Percentiles rank a stretch among this genome's conserved stretches.
Evolutionary conservation across 1,140 invertebrate genomes (phyloP).

Genomic region (Adelges cooleyi): DNA sequence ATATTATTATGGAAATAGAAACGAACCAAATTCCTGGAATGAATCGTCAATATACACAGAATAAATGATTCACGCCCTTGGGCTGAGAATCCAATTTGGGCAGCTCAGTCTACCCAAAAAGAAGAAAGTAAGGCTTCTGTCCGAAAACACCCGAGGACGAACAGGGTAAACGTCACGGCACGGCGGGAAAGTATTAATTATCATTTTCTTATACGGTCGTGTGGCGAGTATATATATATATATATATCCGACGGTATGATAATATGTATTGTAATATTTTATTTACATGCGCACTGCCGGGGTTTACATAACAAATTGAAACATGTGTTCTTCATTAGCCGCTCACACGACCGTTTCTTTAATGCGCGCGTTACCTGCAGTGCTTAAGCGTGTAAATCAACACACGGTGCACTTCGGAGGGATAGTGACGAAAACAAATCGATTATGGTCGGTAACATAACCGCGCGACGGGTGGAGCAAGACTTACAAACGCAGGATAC

Average conservation of each 20-base stretch:
- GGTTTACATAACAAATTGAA: conserved; percentile 21
- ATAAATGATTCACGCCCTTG: no score
- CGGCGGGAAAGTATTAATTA: conserved; percentile 16
- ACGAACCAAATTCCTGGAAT: no score
- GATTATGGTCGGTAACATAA: neutral
- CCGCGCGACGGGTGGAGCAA: neutral
- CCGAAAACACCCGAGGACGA: no score
- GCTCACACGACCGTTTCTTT: neutral
- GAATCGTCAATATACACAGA: no score
- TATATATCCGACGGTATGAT: no score
- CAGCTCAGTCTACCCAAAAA: no score
- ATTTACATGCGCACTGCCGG: neutral
- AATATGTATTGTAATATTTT: neutral
- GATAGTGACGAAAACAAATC: conserved; percentile 17
- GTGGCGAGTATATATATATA: no score
- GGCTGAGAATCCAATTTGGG: no score
- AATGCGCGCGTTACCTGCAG: conserved; percentile 2
- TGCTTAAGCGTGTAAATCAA: neutral
- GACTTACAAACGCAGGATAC: neutral
- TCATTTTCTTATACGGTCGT: conserved; percentile 1
- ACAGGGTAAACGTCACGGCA: neutral
- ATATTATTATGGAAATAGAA: no score
- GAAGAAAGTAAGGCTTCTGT: no score
- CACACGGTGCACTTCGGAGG: neutral
- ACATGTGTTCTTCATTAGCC: conserved; percentile 23